Conservation (phyloP, 2,888 invertebrate species). For the Phortica okadai region DNA sequence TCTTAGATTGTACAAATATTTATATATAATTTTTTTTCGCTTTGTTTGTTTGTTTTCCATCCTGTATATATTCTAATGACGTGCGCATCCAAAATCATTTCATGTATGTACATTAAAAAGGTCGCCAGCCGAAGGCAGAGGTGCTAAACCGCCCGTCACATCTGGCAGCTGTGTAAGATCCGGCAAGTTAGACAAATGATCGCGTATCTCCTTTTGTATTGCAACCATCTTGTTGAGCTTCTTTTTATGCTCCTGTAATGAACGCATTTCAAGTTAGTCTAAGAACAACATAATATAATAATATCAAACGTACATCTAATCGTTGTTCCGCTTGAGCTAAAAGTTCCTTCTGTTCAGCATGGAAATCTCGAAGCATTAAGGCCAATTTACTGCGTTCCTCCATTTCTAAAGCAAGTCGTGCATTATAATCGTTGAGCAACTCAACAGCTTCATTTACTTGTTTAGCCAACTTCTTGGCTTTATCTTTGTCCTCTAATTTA, state of each 20-base stretch:
- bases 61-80: background rate
- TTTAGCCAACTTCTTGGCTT: conserved; percentile 85
- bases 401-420: conserved; percentile 89
- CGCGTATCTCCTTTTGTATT: conserved; percentile 92
- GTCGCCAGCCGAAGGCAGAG: conserved; percentile 96
- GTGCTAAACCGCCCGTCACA: conserved; percentile 93
- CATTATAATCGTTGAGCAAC: conserved; percentile 92
- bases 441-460: conserved; percentile 90
- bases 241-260: conserved; percentile 89
- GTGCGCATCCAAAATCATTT: conserved; percentile 37
- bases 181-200: conserved; percentile 94
- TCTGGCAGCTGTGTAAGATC: conserved; percentile 94
- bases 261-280: background rate
- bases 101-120: conserved; percentile 85
- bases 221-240: conserved; percentile 91
- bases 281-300: background rate
- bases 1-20: conserved; percentile 9
- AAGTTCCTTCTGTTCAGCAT: conserved; percentile 90
- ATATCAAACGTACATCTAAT: conserved; percentile 82
- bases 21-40: background rate
- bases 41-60: conserved; percentile 2
- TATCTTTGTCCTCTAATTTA: conserved; percentile 90
- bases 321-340: conserved; percentile 91
- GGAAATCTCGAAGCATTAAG: conserved; percentile 91
- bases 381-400: conserved; percentile 92